phyloP scores from a whole-genome alignment of 2,797 vertebrate genomes.

The Steatocranus sp. region DNA sequence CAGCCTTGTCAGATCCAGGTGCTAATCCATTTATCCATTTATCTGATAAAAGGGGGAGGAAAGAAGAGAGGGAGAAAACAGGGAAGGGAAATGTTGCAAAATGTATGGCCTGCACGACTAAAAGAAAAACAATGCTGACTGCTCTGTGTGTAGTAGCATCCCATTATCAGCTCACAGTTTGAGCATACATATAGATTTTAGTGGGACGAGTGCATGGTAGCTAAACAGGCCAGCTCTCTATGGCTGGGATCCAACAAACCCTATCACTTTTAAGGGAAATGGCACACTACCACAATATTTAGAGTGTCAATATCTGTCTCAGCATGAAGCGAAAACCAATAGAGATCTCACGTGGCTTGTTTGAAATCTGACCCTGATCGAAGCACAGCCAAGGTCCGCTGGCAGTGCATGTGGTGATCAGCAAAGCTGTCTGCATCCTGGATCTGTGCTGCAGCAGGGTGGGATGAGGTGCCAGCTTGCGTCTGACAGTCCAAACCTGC shows the following conservation, averaged over 20 bases:
- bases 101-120: not conserved
- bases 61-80: not conserved
- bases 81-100: not conserved
- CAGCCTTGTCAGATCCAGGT: not conserved
- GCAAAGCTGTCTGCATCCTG: not conserved
- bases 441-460: not conserved
- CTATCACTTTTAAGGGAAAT: not conserved
- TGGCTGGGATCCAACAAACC: not conserved
- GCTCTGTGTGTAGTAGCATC: not conserved
- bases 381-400: constrained; percentile 45
- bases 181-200: constrained; percentile 16
- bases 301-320: constrained; percentile 25
- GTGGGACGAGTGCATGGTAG: not conserved
- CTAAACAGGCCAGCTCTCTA: not conserved
- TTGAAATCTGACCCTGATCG: constrained; percentile 45
- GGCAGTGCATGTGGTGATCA: not conserved
- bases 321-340: constrained; percentile 44
- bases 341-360: constrained; percentile 12
- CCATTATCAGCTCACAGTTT: not conserved
- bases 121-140: not conserved
- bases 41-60: not conserved
- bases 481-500: not conserved
- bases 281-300: not conserved
- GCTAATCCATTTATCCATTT: constrained; percentile 53
- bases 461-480: not conserved